Base-by-base conservation (phyloP, 2,888 invertebrate genomes). In the Lacanobia oleracea region DNA sequence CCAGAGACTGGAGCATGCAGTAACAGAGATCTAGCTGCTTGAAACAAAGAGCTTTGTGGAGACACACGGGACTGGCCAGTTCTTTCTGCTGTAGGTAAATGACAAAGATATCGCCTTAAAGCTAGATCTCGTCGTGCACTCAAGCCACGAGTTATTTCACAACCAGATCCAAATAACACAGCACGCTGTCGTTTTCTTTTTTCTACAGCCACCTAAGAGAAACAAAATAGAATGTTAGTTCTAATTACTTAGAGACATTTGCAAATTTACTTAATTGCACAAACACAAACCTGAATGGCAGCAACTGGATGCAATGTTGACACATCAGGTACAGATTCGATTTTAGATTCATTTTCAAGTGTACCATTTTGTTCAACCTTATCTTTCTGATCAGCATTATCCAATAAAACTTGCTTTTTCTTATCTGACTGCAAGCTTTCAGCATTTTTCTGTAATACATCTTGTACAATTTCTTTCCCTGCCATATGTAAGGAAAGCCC, bases 401-500 rank as follows among this genome's bases (percentile, higher is more conserved):
- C 85, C 50, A 81, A 64, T 61, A 86, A 82, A 67, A 79, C 57
- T 72, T 73, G 73, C 37, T 80, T 82, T 67, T 88, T 88, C 27
- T 86, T 89, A 51, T 93, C 91, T 16, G 86, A 76, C 62, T 89
- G 87, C 12, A 89, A 75, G 43, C 88, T 90, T 67, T 92, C 92
- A 33, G 91, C 91, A 81, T 94, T 93, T 73, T 93, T 93, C 14
- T 92, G 85, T 40, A 96, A 87, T 69, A 96, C 92, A 27, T 91
- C 90, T 83, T 94, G 91, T 5, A 95, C 93, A 37, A 91, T 89
- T 48, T 94, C 92, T 73, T 92, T 97, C 2, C 98, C 98, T 23
- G 98, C 98, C 95, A 98, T 97, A 80, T 97, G 96, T 33, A 97
- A 93, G 0, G 98, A 98, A 65, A 99, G 96, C 0, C 99, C 99